Conservation (phyloP, 2,888 invertebrate species). For the Dolichopus griseipennis region DNA sequence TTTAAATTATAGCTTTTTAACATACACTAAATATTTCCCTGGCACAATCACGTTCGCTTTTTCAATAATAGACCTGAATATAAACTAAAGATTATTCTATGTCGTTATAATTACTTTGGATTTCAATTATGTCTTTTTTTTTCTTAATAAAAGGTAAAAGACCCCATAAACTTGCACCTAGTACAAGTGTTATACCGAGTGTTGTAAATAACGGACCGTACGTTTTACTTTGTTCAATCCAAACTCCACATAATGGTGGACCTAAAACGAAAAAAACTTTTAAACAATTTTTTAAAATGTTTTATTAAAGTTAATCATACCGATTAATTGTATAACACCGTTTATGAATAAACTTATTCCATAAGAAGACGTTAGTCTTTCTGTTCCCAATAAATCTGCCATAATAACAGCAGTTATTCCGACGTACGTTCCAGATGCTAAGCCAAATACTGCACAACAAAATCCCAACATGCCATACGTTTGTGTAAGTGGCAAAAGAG, state of each 20-base stretch:
- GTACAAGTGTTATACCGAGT: slow-evolving; percentile 61
- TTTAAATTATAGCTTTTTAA: too few relatives aligned
- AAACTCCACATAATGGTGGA: slow-evolving; percentile 71
- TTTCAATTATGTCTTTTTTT: slow-evolving; percentile 26
- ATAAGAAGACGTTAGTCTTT: slow-evolving; percentile 75
- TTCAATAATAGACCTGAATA: too few relatives aligned
- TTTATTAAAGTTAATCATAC: slow-evolving; percentile 31
- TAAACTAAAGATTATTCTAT: neutral
- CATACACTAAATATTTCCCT: too few relatives aligned
- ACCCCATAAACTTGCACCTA: slow-evolving; percentile 66
- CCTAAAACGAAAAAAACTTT: neutral
- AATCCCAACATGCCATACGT: slow-evolving; percentile 56
- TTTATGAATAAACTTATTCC: slow-evolving; percentile 79
- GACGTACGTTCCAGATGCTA: slow-evolving; percentile 76
- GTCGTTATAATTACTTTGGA: neutral
- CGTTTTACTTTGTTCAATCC: slow-evolving; percentile 55
- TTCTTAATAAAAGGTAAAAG: slow-evolving; percentile 61
- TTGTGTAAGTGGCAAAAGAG: slow-evolving; percentile 59
- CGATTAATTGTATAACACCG: slow-evolving; percentile 69
- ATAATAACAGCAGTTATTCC: slow-evolving; percentile 81
- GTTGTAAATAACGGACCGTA: slow-evolving; percentile 66
- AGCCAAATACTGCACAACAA: slow-evolving; percentile 68
- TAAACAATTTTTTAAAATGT: neutral
- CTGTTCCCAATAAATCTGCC: slow-evolving; percentile 79
- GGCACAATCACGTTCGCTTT: too few relatives aligned